These are phyloP conservation scores for Mongoloraphidia duomilia DNA, from an alignment of 2,888 invertebrate species.

Conservation along the genomic window DNA sequence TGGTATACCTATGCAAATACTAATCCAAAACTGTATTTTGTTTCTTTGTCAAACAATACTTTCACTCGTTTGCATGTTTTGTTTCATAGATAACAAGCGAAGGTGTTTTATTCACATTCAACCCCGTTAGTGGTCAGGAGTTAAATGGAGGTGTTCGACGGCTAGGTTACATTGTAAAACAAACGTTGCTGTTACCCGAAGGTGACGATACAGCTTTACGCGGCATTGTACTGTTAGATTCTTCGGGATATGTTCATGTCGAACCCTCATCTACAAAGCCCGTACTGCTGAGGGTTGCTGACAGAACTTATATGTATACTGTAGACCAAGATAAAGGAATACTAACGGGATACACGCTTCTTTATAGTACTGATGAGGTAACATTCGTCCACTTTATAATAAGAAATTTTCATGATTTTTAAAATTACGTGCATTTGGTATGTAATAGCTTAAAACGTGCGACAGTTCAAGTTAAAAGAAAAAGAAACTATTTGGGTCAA, in stretches of 20 bases:
- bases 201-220: conserved; percentile 61
- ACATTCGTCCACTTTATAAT: neutral
- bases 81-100: conserved; percentile 40
- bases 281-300: conserved; percentile 34
- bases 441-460: too few species aligned
- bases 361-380: conserved; percentile 29
- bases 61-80: conserved; percentile 7
- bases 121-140: conserved; percentile 77
- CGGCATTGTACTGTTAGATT: conserved; percentile 61
- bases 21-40: neutral
- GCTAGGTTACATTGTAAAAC: conserved; percentile 54
- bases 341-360: conserved; percentile 46
- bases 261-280: conserved; percentile 43
- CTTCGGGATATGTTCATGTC: conserved; percentile 47
- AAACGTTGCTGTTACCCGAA: conserved; percentile 55
- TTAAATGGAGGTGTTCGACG: conserved; percentile 34
- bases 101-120: conserved; percentile 64
- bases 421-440: too few species aligned
- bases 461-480: too few species aligned
- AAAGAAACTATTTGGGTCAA: too few species aligned
- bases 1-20: too few species aligned
- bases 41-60: neutral
- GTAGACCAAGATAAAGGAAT: conserved; percentile 41
- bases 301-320: conserved; percentile 47
- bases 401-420: neutral